Evolutionary conservation across 2,888 invertebrate genomes (phyloP).

Genomic region (Drosophila setosimentum): DNA sequence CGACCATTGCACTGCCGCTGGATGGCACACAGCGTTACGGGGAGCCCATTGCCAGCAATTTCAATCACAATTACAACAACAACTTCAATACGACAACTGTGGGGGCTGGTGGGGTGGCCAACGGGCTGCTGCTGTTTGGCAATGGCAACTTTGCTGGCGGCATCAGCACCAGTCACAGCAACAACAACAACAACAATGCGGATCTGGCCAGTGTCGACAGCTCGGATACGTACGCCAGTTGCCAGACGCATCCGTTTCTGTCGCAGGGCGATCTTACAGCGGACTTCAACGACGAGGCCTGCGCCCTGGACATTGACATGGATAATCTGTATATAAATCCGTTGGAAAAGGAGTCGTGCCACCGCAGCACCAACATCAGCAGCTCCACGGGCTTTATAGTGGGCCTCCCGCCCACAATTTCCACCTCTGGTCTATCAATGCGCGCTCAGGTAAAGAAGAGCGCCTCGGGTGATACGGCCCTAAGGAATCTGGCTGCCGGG

Average conservation of each 20-base stretch:
- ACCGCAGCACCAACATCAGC: constrained; percentile 54
- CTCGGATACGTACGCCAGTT: constrained; percentile 98
- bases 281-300: constrained; percentile 85
- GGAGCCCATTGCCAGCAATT: constrained; percentile 79
- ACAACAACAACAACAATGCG: constrained; percentile 85
- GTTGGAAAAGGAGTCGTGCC: constrained; percentile 87
- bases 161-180: constrained; percentile 72
- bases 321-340: constrained; percentile 96
- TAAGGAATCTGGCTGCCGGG: constrained; percentile 87
- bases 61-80: constrained; percentile 84
- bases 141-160: constrained; percentile 68
- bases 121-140: constrained; percentile 63
- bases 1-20: constrained; percentile 84
- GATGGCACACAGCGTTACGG: constrained; percentile 82
- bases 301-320: constrained; percentile 87
- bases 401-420: constrained; percentile 71
- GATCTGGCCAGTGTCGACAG: constrained; percentile 89
- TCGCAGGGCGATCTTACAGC: constrained; percentile 92
- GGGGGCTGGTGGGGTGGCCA: constrained; percentile 58
- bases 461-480: constrained; percentile 91
- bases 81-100: constrained; percentile 82
- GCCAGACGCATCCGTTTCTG: constrained; percentile 97
- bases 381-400: constrained; percentile 80
- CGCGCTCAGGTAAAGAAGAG: constrained; percentile 90
- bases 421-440: constrained; percentile 78